Evolutionary conservation across 2,888 invertebrate species (phyloP).

Genomic region (Cylindroiulus punctatus): DNA sequence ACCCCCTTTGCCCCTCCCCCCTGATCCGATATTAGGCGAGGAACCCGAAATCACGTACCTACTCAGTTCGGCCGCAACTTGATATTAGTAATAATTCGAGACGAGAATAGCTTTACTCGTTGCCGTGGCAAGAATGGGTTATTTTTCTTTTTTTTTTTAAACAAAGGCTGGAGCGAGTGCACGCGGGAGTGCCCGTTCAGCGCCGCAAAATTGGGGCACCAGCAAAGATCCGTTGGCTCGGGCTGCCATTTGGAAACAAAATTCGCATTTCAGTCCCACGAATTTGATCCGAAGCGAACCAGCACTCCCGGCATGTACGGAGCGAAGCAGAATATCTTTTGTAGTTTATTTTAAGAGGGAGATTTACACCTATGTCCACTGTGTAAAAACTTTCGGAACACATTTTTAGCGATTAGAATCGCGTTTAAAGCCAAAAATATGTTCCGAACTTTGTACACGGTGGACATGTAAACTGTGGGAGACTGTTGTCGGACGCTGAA

Average conservation of each 20-base stretch:
- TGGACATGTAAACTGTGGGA: neutral
- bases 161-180: neutral
- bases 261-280: neutral
- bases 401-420: too few species aligned
- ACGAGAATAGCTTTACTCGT: neutral
- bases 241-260: neutral
- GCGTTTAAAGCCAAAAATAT: too few species aligned
- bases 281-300: neutral
- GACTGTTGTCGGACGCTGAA: neutral
- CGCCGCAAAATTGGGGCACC: neutral
- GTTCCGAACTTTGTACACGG: too few species aligned
- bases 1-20: neutral
- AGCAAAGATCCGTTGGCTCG: neutral
- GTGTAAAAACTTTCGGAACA: too few species aligned
- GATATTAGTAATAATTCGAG: constrained; percentile 20
- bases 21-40: constrained; percentile 8
- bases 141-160: too few species aligned
- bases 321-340: neutral
- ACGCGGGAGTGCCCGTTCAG: neutral
- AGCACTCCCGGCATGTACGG: neutral
- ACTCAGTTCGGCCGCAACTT: neutral
- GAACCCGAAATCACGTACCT: neutral
- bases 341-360: neutral
- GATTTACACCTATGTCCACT: too few species aligned
- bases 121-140: neutral